A percentile compares a stretch with the other conserved stretches of the same genome.
Evolutionary conservation across 2,797 vertebrate species (phyloP).

Genomic region (Poliocrania exsul): DNA sequence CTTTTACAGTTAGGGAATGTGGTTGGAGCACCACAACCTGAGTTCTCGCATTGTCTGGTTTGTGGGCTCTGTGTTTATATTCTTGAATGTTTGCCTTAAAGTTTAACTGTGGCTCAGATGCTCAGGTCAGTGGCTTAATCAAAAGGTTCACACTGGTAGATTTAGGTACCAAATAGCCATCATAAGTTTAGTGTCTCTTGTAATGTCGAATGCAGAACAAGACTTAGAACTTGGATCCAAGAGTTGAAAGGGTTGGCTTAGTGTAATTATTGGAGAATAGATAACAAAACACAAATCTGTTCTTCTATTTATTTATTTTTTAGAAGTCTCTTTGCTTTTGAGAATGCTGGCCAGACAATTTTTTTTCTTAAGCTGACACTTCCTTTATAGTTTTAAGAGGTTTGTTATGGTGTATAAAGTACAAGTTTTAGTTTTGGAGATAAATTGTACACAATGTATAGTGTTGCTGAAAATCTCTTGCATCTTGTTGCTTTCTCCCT

Average conservation of each 20-base stretch:
- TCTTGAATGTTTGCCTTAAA: background rate
- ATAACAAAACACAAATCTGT: background rate
- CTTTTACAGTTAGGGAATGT: background rate
- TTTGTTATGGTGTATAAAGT: background rate
- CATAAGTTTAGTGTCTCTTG: background rate
- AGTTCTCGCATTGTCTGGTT: background rate
- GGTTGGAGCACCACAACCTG: background rate
- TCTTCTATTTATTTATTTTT: background rate
- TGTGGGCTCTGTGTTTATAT: background rate
- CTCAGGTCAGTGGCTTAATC: background rate
- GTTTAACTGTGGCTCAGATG: background rate
- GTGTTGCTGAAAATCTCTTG: background rate
- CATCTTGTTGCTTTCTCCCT: background rate
- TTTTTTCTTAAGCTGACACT: background rate
- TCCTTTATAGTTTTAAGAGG: background rate
- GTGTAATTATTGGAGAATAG: background rate
- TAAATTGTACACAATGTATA: background rate
- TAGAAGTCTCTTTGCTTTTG: background rate
- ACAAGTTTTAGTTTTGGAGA: background rate
- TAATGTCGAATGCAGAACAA: background rate
- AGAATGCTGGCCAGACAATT: background rate
- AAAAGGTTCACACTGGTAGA: background rate
- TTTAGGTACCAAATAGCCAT: background rate
- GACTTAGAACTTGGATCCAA: background rate
- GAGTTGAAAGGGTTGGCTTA: background rate